Base-by-base conservation (phyloP, 2,113 vertebrate species). In the Silurus glanis region DNA sequence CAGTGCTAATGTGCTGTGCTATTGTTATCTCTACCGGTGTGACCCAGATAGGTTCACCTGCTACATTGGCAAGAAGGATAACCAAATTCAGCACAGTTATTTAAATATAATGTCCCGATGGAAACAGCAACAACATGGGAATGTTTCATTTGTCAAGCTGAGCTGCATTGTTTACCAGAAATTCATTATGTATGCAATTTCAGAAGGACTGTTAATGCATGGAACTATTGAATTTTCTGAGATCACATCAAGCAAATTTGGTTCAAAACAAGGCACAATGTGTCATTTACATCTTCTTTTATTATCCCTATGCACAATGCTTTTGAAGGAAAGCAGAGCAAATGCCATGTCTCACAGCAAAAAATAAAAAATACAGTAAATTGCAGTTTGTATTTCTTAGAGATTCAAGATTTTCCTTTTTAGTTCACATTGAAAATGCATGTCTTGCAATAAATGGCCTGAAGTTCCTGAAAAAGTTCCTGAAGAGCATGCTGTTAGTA, bases 391-490 rank as follows among this genome's bases (percentile, higher is more conserved):
- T 19, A 64, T 23, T 62, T 81, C 28, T 82, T 51, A 23, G 4
- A 12, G 9, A 53, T n/a, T 81, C 80, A 80, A 61, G 56, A 81
- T 82, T 21, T 49, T 82, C 21, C 66, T 82, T 47, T 13, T 66
- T 12, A 53, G n/a, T 2, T 53, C 6, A 82, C 61, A 16, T 6
- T 66, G 14, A n/a, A 25, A 51, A 14, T 61, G 17, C 10, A 64
- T 64, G 19, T 64, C 79, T 62, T 61, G 23, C n/a, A 81, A 2
- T 81, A 37, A 81, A 10, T 37, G 55, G 53, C 47, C 80, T n/a
- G 12, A 62, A n/a, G 58, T n/a, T 81, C 80, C 58, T 49, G 80
- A 81, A n/a, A 21, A 62, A n/a, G 58, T n/a, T 81, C 80, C 58
- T 49, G 80, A 81, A n/a, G 80, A 81, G 80, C 58, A 23, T 51